phyloP scores from a whole-genome alignment of 2,888 invertebrate species.

The Embidobia sp. region DNA sequence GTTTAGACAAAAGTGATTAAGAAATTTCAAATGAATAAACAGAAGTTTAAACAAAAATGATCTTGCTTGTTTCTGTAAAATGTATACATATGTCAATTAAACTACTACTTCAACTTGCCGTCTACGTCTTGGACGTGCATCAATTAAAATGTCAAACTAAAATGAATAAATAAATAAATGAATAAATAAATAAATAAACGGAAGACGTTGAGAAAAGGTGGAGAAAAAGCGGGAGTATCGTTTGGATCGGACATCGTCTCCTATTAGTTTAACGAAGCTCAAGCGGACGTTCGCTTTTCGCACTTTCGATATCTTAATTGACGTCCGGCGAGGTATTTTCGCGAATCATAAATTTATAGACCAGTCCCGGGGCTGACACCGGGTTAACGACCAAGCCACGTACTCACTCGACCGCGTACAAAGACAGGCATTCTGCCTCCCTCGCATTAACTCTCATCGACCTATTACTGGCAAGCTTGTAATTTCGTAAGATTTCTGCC shows the following conservation, averaged over 20 bases:
- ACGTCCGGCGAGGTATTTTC: slow-evolving; percentile 73
- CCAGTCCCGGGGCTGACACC: slow-evolving; percentile 70
- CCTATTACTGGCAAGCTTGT: slow-evolving; percentile 73
- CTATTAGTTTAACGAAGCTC: slow-evolving; percentile 36
- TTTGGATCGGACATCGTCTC: slow-evolving; percentile 16
- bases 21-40: too few relatives aligned
- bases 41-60: too few relatives aligned
- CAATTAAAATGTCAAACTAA: too few relatives aligned
- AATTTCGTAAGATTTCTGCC: slow-evolving; percentile 69
- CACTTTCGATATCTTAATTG: slow-evolving; percentile 75
- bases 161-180: too few relatives aligned
- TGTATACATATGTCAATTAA: too few relatives aligned
- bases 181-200: too few relatives aligned
- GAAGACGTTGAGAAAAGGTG: too few relatives aligned
- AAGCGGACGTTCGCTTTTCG: slow-evolving; percentile 62
- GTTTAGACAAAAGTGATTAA: too few relatives aligned
- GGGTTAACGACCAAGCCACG: slow-evolving; percentile 70
- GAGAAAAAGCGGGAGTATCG: slow-evolving; percentile 7
- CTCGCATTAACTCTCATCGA: slow-evolving; percentile 61
- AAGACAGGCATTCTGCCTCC: slow-evolving; percentile 58
- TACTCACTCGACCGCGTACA: slow-evolving; percentile 64
- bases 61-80: too few relatives aligned
- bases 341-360: slow-evolving; percentile 76
- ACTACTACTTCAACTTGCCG: too few relatives aligned
- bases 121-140: too few relatives aligned